Percentiles rank a stretch among this genome's conserved stretches.
Conservation (phyloP, 53 echinoderm and acorn worm species). For the Stichopus horrens region DNA sequence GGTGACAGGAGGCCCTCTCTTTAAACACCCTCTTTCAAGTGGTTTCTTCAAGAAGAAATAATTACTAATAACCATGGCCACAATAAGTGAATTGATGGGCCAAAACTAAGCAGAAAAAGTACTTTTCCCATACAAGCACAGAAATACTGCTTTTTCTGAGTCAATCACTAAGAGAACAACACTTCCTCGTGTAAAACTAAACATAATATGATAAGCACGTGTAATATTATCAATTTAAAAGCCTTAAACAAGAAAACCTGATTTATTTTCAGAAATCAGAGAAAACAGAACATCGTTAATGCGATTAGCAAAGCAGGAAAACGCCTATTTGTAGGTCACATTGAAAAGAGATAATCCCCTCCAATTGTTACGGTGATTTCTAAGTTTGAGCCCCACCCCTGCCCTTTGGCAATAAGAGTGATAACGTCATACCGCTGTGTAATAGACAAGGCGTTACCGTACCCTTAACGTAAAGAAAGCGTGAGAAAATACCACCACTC, state of each 20-base stretch:
- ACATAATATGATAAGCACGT: background rate
- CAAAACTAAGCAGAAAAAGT: background rate
- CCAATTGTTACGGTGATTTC: background rate
- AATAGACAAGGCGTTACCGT: background rate
- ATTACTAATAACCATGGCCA: background rate
- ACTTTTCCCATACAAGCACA: background rate
- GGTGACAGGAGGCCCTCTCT: constrained; percentile 9
- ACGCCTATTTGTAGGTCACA: constrained; percentile 5
- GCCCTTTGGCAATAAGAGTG: constrained; percentile 8
- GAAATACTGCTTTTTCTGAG: constrained; percentile 8
- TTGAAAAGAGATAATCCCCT: constrained; percentile 28
- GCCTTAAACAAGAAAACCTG: background rate
- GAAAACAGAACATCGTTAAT: background rate
- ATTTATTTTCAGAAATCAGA: background rate
- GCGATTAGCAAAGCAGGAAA: background rate
- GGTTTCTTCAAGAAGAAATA: too few species aligned
- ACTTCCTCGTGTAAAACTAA: background rate
- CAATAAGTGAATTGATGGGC: background rate
- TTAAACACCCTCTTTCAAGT: background rate
- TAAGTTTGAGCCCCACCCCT: too few species aligned
- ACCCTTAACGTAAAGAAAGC: constrained; percentile 5
- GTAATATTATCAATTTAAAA: background rate
- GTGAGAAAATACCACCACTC: background rate
- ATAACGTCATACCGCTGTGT: background rate
- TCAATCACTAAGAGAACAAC: background rate